Conservation (phyloP, 2,888 invertebrate genomes). For the Dichetophora obliterata region DNA sequence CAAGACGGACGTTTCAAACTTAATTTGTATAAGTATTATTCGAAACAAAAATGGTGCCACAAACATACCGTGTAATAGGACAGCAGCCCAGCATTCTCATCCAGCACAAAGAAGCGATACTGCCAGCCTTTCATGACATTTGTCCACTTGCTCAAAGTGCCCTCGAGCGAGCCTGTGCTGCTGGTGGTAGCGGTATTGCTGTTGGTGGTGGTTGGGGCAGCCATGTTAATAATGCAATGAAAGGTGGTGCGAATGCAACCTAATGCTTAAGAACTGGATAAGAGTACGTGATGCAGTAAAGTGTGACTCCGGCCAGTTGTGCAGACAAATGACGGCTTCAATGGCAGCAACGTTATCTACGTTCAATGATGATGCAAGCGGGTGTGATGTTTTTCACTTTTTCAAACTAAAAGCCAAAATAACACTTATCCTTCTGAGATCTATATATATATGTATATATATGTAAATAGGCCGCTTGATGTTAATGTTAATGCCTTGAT, state of each 20-base stretch:
- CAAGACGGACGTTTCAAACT: too few species aligned
- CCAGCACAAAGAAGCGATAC: constrained; percentile 98
- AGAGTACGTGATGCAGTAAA: background rate
- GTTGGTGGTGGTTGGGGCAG: background rate
- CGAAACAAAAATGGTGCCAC: background rate
- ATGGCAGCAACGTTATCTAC: background rate
- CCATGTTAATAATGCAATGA: background rate
- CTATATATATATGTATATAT: too few species aligned
- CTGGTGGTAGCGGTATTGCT: background rate
- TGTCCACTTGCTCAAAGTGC: constrained; percentile 70
- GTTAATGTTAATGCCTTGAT: background rate
- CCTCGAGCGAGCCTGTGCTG: constrained; percentile 62
- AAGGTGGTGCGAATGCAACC: background rate
- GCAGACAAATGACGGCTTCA: background rate
- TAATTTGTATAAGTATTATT: background rate
- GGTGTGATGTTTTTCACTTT: background rate
- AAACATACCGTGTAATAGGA: constrained; percentile 96
- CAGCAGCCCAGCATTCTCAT: constrained; percentile 94
- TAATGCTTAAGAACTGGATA: background rate
- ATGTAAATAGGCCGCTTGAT: background rate
- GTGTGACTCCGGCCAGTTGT: background rate
- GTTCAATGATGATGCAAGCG: background rate
- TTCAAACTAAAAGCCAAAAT: background rate
- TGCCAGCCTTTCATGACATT: constrained; percentile 87
- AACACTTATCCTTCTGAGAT: background rate